Percentiles rank a stretch among this genome's conserved stretches.
Evolutionary conservation across 2,113 vertebrate species (phyloP).

Genomic region (Miniopterus natalensis): DNA sequence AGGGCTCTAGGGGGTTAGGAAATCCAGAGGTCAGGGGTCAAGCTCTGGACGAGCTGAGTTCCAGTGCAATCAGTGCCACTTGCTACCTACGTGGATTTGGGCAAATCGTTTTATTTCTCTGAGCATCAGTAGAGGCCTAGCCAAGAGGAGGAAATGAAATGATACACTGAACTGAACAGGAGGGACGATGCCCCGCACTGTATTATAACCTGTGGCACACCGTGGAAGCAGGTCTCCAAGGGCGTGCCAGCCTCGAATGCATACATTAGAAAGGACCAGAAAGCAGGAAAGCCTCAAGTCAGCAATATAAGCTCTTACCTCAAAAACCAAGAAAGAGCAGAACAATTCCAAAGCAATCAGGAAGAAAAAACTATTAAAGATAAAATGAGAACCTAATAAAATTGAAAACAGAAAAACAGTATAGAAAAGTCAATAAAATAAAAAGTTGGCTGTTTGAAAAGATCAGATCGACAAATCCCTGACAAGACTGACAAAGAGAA

Average conservation of each 20-base stretch:
- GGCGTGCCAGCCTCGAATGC: background rate
- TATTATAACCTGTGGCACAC: background rate
- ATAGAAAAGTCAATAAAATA: background rate
- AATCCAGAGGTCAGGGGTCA: background rate
- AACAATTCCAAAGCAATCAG: background rate
- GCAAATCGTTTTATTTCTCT: background rate
- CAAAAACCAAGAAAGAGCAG: background rate
- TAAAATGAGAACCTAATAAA: background rate
- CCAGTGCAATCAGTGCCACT: background rate
- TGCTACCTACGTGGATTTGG: background rate
- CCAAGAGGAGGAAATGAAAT: background rate
- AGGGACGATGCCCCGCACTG: background rate
- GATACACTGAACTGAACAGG: background rate
- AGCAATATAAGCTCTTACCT: background rate
- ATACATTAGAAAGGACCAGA: background rate
- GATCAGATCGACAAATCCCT: background rate
- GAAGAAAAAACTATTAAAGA: conserved; percentile 37
- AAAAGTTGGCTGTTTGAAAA: conserved; percentile 26
- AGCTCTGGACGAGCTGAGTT: background rate
- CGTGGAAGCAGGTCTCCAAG: background rate
- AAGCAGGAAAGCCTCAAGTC: background rate
- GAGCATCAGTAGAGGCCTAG: background rate
- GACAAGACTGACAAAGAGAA: background rate
- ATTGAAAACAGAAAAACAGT: background rate
- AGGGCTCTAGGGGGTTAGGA: background rate